phyloP scores from a whole-genome alignment of 2,113 vertebrate species.

The Dipodomys ordii region DNA sequence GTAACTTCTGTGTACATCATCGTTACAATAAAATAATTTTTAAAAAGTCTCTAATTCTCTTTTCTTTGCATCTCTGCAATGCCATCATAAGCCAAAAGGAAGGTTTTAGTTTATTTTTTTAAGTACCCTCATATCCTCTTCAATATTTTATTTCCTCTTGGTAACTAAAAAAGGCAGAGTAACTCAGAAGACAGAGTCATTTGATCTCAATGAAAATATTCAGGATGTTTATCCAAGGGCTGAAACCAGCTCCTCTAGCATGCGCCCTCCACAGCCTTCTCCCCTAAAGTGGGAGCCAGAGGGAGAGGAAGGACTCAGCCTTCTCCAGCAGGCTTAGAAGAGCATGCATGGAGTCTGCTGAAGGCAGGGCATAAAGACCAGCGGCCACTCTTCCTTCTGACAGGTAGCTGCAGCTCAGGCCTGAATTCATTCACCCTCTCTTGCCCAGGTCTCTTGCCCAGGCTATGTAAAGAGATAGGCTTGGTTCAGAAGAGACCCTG shows the following conservation, averaged over 20 bases:
- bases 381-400: constrained; percentile 2
- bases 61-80: constrained; percentile 42
- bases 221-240: constrained; percentile 27
- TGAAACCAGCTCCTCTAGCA: constrained; percentile 56
- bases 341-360: constrained; percentile 56
- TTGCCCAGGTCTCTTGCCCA: constrained; percentile 53
- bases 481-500: constrained; percentile 75
- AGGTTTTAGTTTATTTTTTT: constrained; percentile 34
- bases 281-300: constrained; percentile 44
- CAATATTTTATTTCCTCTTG: neutral
- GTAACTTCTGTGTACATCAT: no score
- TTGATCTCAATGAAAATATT: neutral
- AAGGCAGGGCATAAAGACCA: constrained; percentile 50
- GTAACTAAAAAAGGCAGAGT: neutral
- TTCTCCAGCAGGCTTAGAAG: constrained; percentile 18
- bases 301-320: constrained; percentile 41
- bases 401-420: constrained; percentile 75
- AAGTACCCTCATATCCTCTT: neutral
- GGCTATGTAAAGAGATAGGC: constrained; percentile 73
- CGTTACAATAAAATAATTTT: no score
- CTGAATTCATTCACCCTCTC: constrained; percentile 57
- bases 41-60: constrained; percentile 33
- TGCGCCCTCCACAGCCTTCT: constrained; percentile 55
- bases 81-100: neutral
- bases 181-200: neutral